These are phyloP conservation scores for Salvelinus fontinalis DNA, from an alignment of 2,113 vertebrate species.

Conservation along the genomic window DNA sequence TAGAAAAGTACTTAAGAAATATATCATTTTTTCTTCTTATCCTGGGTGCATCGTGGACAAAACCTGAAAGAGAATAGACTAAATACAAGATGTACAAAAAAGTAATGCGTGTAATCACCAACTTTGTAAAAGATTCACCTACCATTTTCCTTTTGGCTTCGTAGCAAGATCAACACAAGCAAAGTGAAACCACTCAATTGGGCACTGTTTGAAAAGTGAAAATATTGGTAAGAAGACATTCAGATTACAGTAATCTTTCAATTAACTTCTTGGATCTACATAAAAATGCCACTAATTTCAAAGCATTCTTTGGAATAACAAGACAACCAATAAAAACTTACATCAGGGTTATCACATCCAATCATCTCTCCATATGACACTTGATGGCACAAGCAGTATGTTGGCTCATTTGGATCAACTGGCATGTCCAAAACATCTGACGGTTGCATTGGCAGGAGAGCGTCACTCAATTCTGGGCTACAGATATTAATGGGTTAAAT, in stretches of 20 bases:
- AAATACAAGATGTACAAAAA: neutral
- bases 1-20: conserved; percentile 24
- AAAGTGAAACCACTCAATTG: conserved; percentile 99
- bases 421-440: conserved; percentile 98
- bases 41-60: conserved; percentile 94
- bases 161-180: conserved; percentile 96
- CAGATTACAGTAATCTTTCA: neutral
- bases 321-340: conserved; percentile 62
- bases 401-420: conserved; percentile 96
- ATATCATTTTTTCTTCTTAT: conserved; percentile 90
- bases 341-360: conserved; percentile 96
- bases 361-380: conserved; percentile 99
- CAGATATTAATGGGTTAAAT: neutral
- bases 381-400: conserved; percentile 96
- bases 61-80: conserved; percentile 78
- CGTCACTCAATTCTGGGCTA: conserved; percentile 86
- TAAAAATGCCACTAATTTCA: neutral
- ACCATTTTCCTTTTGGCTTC: conserved; percentile 99
- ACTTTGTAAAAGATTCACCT: conserved; percentile 49
- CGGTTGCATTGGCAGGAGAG: conserved; percentile 89
- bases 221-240: neutral
- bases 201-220: conserved; percentile 79
- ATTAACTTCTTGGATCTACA: no score
- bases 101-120: neutral
- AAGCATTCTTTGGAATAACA: no score